A percentile compares a stretch with the other conserved stretches of the same genome.
Evolutionary conservation across 2,113 vertebrate genomes (phyloP).

Genomic region (Arothron firmamentum): DNA sequence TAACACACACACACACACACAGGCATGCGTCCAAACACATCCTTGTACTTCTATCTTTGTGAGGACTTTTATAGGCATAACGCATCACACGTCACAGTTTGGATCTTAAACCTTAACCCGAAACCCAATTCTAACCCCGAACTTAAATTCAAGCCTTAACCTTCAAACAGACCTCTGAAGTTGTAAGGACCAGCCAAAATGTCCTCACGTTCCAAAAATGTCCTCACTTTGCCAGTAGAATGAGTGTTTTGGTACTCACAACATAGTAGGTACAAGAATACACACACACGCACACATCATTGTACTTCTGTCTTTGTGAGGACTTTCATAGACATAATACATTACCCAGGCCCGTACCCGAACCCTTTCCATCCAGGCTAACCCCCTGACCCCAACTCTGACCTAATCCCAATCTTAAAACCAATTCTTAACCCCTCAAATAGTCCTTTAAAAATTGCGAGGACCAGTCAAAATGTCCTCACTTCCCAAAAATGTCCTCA

Average conservation of each 20-base stretch:
- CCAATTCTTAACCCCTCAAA: too few relatives aligned
- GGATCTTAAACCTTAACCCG: neutral
- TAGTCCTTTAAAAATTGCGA: too few relatives aligned
- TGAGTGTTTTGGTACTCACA: too few relatives aligned
- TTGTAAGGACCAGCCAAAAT: too few relatives aligned
- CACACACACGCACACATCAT: constrained; percentile 7
- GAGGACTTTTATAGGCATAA: neutral
- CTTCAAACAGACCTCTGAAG: too few relatives aligned
- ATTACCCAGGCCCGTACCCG: neutral
- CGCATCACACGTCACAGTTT: neutral
- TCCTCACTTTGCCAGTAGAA: neutral
- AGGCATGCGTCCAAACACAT: neutral
- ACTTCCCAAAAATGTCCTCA: too few relatives aligned
- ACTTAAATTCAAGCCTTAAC: too few relatives aligned
- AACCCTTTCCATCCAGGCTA: neutral
- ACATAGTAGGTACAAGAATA: neutral
- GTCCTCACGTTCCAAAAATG: too few relatives aligned
- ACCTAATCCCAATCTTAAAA: too few relatives aligned
- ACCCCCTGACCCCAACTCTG: too few relatives aligned
- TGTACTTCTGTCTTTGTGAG: neutral
- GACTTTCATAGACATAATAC: neutral
- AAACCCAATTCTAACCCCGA: too few relatives aligned
- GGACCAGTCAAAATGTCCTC: too few relatives aligned
- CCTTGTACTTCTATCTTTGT: neutral
- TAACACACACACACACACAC: constrained; percentile 30